Conservation (phyloP, 2,797 vertebrate species). For the Enteromius thamalakanensis region DNA sequence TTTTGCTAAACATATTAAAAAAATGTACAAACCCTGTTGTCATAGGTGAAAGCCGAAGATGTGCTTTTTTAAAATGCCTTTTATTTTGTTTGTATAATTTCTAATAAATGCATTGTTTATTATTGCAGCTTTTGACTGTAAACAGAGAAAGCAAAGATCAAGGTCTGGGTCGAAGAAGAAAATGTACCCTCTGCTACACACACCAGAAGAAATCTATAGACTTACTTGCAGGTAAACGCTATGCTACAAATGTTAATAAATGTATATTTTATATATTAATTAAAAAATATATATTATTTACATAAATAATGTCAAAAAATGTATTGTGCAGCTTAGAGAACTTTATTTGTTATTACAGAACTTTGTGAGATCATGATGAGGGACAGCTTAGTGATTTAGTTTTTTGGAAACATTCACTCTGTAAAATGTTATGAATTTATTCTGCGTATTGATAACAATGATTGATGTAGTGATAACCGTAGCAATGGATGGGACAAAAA, state of each 20-base stretch:
- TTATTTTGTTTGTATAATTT: neutral
- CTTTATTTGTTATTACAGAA: neutral
- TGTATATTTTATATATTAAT: neutral
- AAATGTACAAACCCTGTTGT: neutral
- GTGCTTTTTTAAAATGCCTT: neutral
- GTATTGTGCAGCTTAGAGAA: neutral
- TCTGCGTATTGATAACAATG: neutral
- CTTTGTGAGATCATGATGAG: neutral
- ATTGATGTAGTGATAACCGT: too few species aligned
- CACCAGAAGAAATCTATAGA: conserved; percentile 90
- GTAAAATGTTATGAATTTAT: neutral
- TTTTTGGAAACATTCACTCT: neutral
- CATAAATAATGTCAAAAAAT: neutral
- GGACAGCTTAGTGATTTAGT: neutral
- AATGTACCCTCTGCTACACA: conserved; percentile 83
- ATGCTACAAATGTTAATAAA: neutral
- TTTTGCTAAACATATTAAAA: neutral
- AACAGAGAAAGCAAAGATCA: conserved; percentile 90
- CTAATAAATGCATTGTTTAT: neutral
- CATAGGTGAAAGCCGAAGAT: neutral
- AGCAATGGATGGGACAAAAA: too few species aligned
- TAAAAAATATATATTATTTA: neutral
- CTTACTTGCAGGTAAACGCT: conserved; percentile 81
- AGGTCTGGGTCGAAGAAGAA: conserved; percentile 92
- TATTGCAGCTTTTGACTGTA: conserved; percentile 87